Base-by-base conservation (phyloP, 2,888 invertebrate genomes). In the Unio pictorum region DNA sequence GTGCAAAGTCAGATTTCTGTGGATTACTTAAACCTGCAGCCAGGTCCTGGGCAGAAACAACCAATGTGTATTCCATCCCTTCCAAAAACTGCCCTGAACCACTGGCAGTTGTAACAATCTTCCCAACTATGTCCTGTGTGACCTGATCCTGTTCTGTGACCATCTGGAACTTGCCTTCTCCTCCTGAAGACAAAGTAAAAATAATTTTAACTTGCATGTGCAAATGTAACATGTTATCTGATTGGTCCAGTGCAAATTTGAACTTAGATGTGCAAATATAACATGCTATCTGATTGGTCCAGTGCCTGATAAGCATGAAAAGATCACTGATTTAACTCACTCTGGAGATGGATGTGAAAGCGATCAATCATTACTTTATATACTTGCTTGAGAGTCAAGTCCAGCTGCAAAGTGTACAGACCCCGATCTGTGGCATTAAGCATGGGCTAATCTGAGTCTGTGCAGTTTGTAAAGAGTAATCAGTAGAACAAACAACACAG, bases 11-110 rank as follows among this genome's bases (percentile, higher is more conserved):
- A 4, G 84, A 83, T 63, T 83, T 82, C 75, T 87, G 86, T 18
- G 70, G 71, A 28, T 57, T 61, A 18, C 67, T 67, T n/a, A 61
- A 18, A 7, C 75, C 74, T 18, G 76, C 78, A 54, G 72, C 73
- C 15, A 72, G 68, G 60, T 80, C 81, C 62, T 76, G 77, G 1
- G 97, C 98, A 90, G 97, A 97, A 69, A 98, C 97, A 88, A 97
- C 97, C 74, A 98, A 92, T 67, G 97, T 97, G 90, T 97, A 98
- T 90, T 98, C 97, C 95, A 96, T 96, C 89, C 97, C 97, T 86
- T 74, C 66, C 18, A 69, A 63, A 72, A 80, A 84, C 64, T 81
- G 81, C 54, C 84, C 84, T 11, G 81, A 77, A 18, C 84, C 82
- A 57, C 76, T 79, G 56, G 73, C 76, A 1, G 78, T 78, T 6